These are phyloP conservation scores for Apamea crenata DNA, from an alignment of 2,888 invertebrate genomes.

Conservation along the genomic window DNA sequence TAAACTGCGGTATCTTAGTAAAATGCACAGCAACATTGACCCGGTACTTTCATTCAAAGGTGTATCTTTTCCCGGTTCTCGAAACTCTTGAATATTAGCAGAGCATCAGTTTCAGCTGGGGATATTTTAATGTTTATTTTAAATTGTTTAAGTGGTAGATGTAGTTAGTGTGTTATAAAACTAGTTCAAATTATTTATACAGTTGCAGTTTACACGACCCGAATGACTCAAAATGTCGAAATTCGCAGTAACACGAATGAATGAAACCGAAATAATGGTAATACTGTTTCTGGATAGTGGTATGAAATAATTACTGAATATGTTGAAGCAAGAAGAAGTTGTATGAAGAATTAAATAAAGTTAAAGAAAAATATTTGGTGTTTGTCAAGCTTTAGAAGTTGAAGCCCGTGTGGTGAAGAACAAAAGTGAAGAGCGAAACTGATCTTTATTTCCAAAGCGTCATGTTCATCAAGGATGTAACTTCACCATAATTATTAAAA, in stretches of 20 bases:
- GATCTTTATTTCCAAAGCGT: not conserved
- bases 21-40: not conserved
- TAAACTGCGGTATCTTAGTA: not conserved
- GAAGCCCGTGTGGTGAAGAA: too few species aligned
- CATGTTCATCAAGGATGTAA: not conserved
- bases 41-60: not conserved
- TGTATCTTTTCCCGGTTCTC: not conserved
- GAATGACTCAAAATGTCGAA: conserved; percentile 48
- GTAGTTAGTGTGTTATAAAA: conserved; percentile 34
- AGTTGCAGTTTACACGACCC: conserved; percentile 43
- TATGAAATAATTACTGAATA: not conserved
- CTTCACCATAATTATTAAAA: not conserved
- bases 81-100: not conserved
- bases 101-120: conserved; percentile 10
- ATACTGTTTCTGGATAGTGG: conserved; percentile 11
- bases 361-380: not conserved
- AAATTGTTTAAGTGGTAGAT: conserved; percentile 14
- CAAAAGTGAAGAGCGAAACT: not conserved
- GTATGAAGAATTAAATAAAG: not conserved
- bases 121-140: conserved; percentile 10
- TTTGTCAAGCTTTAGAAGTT: not conserved
- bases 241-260: conserved; percentile 26
- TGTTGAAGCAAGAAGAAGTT: too few species aligned
- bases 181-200: conserved; percentile 57
- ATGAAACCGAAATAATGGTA: conserved; percentile 39